Evolutionary conservation across 1,140 invertebrate genomes (phyloP).

Genomic region (Pseudomyrmex sp.): DNA sequence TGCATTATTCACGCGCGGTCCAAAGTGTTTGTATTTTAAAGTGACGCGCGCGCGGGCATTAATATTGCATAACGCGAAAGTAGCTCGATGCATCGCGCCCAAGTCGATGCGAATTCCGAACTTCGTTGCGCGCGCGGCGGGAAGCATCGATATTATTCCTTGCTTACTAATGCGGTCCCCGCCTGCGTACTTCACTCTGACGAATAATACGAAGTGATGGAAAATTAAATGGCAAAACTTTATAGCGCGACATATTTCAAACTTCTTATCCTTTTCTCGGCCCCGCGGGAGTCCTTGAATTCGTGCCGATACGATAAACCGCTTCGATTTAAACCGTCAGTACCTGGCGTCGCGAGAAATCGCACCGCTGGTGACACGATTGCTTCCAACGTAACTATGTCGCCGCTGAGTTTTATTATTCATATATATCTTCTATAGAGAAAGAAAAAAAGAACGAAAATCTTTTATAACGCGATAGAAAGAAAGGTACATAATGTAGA

Average conservation of each 20-base stretch:
- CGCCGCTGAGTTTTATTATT: neutral
- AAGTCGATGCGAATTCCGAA: conserved; percentile 63
- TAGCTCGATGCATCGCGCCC: conserved; percentile 58
- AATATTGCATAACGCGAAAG: conserved; percentile 69
- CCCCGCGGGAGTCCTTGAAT: conserved; percentile 6
- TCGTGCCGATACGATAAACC: neutral
- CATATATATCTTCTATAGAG: neutral
- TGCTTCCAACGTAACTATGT: neutral
- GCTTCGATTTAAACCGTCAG: conserved; percentile 34
- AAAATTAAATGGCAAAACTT: conserved; percentile 52
- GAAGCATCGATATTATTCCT: conserved; percentile 61
- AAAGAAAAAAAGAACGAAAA: neutral
- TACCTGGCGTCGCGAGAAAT: conserved; percentile 2
- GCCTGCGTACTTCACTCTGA: conserved; percentile 3
- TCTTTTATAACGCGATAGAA: too few relatives aligned
- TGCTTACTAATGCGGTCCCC: conserved; percentile 61
- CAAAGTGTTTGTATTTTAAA: conserved; percentile 73
- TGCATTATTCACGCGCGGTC: conserved; percentile 66
- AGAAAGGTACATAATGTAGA: too few relatives aligned
- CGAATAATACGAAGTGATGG: conserved; percentile 51
- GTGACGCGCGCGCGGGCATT: conserved; percentile 63
- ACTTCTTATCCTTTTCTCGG: conserved; percentile 24
- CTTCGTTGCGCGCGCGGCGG: conserved; percentile 15
- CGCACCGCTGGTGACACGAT: neutral
- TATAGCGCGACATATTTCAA: conserved; percentile 20